A percentile compares a stretch with the other conserved stretches of the same genome.
These are phyloP conservation scores for Rousettus leschenaultii DNA, from an alignment of 2,113 vertebrate species.

Conservation along the genomic window DNA sequence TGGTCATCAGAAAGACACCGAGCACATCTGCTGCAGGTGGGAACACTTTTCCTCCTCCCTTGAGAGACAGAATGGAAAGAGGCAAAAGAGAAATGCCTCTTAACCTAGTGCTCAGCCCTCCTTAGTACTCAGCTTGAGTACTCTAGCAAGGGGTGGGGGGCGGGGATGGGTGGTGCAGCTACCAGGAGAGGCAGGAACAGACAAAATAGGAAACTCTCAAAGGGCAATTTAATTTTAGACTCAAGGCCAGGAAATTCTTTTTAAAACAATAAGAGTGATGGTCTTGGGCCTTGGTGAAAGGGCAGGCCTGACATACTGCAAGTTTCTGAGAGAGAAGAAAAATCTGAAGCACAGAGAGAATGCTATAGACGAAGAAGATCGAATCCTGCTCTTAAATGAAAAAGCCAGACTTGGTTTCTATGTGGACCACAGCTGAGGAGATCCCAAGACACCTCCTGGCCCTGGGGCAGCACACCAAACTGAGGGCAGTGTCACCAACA, in stretches of 20 bases:
- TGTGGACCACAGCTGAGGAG: not conserved
- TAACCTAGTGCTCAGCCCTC: not conserved
- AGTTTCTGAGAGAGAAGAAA: not conserved
- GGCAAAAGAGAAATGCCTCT: not conserved
- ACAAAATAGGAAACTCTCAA: constrained; percentile 68
- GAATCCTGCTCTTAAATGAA: not conserved
- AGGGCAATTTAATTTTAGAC: constrained; percentile 74
- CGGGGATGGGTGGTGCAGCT: not conserved
- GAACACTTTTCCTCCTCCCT: not conserved
- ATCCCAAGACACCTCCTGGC: not conserved
- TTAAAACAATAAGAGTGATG: constrained; percentile 63
- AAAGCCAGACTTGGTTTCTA: not conserved
- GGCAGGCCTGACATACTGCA: not conserved
- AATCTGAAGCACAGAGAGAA: not conserved
- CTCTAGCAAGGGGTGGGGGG: not conserved
- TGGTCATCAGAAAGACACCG: not conserved
- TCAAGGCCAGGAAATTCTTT: constrained; percentile 71
- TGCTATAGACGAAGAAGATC: fast-evolving
- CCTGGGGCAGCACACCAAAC: too few species aligned
- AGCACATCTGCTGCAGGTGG: not conserved
- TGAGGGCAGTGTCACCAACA: fast-evolving
- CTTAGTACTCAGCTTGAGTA: not conserved
- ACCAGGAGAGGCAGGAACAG: constrained; percentile 48
- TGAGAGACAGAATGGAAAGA: not conserved
- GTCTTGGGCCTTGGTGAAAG: constrained; percentile 8